Conservation (phyloP, 1,140 invertebrate species). For the Arctopsyche grandis region DNA sequence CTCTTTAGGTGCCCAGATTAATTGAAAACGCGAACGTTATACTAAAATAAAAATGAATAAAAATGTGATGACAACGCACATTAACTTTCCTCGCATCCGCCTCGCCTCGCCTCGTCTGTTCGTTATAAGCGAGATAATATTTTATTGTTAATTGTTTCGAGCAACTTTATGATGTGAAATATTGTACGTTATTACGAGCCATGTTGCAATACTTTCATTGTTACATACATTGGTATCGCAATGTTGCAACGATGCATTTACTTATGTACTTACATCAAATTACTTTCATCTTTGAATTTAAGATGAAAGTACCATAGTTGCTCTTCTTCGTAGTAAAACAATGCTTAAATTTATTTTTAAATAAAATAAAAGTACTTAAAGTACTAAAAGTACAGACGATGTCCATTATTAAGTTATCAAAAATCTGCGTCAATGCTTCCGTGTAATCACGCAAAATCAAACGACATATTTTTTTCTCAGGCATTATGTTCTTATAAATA, state of each 20-base stretch:
- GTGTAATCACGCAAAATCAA: too few species aligned
- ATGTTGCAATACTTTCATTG: not conserved
- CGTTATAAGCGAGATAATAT: not conserved
- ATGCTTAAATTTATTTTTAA: too few species aligned
- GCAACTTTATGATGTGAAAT: not conserved
- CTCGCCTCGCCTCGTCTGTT: not conserved
- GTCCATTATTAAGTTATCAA: too few species aligned
- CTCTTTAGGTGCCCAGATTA: constrained; percentile 16
- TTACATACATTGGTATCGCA: not conserved
- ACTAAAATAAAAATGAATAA: not conserved
- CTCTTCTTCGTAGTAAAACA: too few species aligned
- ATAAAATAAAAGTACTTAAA: too few species aligned
- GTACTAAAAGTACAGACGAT: too few species aligned
- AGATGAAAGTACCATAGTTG: too few species aligned
- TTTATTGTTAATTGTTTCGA: not conserved
- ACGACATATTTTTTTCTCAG: too few species aligned
- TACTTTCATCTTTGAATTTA: too few species aligned
- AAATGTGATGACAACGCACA: not conserved
- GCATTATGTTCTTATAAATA: too few species aligned
- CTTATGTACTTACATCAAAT: not conserved
- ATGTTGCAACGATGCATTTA: not conserved
- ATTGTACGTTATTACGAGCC: not conserved
- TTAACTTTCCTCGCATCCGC: not conserved
- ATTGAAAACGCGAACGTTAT: not conserved
- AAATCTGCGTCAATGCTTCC: too few species aligned